Percentiles rank a stretch among this genome's conserved stretches.
phyloP scores from a whole-genome alignment of 2,113 vertebrate species.

The Microcebus murinus region DNA sequence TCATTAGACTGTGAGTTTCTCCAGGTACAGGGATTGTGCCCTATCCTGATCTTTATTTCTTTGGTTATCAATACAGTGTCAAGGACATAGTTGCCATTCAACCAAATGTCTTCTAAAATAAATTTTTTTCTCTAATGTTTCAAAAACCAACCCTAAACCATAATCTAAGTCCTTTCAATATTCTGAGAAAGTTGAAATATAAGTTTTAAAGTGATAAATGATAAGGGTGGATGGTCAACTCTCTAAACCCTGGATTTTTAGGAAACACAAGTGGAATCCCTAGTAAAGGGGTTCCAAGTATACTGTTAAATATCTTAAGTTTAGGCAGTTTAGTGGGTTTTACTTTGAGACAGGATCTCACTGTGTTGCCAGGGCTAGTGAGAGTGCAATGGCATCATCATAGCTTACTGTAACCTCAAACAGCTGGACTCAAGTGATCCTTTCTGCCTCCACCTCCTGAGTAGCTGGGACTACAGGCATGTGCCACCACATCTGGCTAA shows the following conservation, averaged over 20 bases:
- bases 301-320: neutral
- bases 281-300: neutral
- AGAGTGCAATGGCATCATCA: too few relatives aligned
- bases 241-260: neutral
- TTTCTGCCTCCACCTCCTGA: neutral
- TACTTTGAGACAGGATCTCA: too few relatives aligned
- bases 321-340: neutral
- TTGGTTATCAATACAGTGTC: neutral
- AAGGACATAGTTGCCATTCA: neutral
- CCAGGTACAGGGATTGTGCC: neutral
- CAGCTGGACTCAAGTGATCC: too few relatives aligned
- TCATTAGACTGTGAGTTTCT: conserved; percentile 19
- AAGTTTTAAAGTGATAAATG: neutral
- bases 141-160: neutral
- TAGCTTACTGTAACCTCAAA: too few relatives aligned
- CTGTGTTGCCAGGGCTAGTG: too few relatives aligned
- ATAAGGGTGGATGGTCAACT: neutral
- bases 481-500: too few relatives aligned
- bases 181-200: neutral
- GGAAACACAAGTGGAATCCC: conserved; percentile 6
- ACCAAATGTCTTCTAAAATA: neutral
- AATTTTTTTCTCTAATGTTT: neutral
- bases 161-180: neutral
- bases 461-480: too few relatives aligned
- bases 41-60: neutral